Conservation (phyloP, 2,888 invertebrate genomes). For the Epiblema foenella region DNA sequence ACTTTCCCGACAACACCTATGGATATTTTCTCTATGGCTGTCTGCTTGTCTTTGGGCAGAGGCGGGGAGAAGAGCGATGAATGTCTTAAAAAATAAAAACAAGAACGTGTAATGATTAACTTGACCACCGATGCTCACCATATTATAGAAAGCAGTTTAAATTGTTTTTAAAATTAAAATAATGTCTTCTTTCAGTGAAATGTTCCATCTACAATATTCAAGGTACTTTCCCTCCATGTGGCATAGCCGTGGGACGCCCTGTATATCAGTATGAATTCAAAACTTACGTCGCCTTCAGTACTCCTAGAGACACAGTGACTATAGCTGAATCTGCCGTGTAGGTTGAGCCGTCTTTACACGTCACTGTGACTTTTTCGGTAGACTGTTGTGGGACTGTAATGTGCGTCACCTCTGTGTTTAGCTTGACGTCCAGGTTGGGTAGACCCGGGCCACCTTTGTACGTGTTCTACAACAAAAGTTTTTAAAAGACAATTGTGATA, state of each 20-base stretch:
- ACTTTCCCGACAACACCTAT: conserved; percentile 89
- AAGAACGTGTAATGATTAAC: too few species aligned
- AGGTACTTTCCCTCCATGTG: too few species aligned
- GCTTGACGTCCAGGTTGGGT: conserved; percentile 32
- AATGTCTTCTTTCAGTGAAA: too few species aligned
- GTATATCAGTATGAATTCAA: neutral
- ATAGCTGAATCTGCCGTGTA: conserved; percentile 85
- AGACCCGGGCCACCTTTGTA: conserved; percentile 44
- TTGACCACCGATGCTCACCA: too few species aligned
- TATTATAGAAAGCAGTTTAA: too few species aligned
- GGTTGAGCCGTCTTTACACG: conserved; percentile 70
- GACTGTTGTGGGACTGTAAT: conserved; percentile 25
- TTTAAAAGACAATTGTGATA: too few species aligned
- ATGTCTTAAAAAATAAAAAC: conserved; percentile 55
- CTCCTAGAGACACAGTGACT: conserved; percentile 86
- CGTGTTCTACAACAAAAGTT: conserved; percentile 40
- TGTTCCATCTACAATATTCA: too few species aligned
- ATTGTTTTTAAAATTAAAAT: too few species aligned
- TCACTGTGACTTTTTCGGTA: conserved; percentile 55
- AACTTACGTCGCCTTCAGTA: conserved; percentile 75
- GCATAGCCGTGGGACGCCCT: too few species aligned
- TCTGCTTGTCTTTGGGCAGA: conserved; percentile 80
- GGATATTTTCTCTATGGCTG: conserved; percentile 83
- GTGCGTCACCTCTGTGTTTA: conserved; percentile 42
- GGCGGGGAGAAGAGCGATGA: conserved; percentile 82